A percentile compares a stretch with the other conserved stretches of the same genome.
These are phyloP conservation scores for Trididemnum clinides DNA, from an alignment of 23 tunicate genomes.

Conservation along the genomic window DNA sequence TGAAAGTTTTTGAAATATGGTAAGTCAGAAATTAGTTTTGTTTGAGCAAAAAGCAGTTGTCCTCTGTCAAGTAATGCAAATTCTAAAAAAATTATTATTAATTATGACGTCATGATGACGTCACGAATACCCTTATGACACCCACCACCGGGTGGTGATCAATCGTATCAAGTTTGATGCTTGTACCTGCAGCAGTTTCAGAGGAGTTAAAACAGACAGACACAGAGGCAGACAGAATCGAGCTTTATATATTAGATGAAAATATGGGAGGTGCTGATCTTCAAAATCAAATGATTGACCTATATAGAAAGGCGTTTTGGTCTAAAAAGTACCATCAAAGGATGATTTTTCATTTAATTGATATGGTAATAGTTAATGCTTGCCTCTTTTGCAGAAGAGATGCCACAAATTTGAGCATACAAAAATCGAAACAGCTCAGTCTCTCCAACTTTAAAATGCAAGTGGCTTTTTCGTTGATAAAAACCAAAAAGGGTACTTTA, in stretches of 20 bases:
- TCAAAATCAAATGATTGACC: neutral
- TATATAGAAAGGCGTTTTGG: neutral
- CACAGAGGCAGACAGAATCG: too few species aligned
- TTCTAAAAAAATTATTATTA: too few species aligned
- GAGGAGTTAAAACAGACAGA: too few species aligned
- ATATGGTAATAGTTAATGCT: conserved; percentile 8
- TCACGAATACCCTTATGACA: too few species aligned
- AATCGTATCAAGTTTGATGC: too few species aligned
- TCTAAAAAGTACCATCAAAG: neutral
- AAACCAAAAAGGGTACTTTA: neutral
- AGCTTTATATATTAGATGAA: neutral
- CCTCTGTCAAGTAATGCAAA: too few species aligned
- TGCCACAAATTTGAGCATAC: neutral
- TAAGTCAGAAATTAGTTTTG: too few species aligned
- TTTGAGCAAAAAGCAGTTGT: too few species aligned
- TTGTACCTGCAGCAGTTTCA: too few species aligned
- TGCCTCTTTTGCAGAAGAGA: conserved; percentile 9
- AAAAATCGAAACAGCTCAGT: neutral
- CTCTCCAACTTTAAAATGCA: neutral
- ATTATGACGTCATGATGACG: too few species aligned
- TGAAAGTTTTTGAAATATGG: too few species aligned
- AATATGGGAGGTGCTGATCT: conserved; percentile 19
- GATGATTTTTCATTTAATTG: conserved; percentile 13
- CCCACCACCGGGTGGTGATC: too few species aligned
- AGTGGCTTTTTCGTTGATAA: neutral